These are phyloP conservation scores for Ypsolopha sequella DNA, from an alignment of 2,888 invertebrate genomes.

Conservation along the genomic window DNA sequence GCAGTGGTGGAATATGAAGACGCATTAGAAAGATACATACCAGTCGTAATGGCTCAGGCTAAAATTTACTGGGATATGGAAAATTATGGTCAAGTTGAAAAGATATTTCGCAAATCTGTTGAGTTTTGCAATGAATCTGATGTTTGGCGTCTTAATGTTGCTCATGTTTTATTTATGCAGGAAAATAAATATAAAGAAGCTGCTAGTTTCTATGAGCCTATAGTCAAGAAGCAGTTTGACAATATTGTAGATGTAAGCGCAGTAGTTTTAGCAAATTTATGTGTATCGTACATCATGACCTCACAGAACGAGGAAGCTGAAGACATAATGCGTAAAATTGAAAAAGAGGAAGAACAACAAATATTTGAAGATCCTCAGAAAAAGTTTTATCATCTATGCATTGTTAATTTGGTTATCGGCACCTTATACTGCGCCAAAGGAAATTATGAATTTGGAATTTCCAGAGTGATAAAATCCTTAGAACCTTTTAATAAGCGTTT, in stretches of 20 bases:
- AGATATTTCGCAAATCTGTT: conserved; percentile 95
- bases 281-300: conserved; percentile 99
- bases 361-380: conserved; percentile 93
- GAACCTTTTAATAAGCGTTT: conserved; percentile 95
- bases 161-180: conserved; percentile 99
- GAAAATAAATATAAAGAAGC: conserved; percentile 99
- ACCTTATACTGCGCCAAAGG: conserved; percentile 98
- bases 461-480: conserved; percentile 95
- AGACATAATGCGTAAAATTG: conserved; percentile 98
- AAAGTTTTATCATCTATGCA: conserved; percentile 96
- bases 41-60: conserved; percentile 99
- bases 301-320: conserved; percentile 99
- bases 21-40: conserved; percentile 91
- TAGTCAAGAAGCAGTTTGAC: conserved; percentile 94
- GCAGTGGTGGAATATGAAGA: conserved; percentile 94
- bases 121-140: conserved; percentile 99
- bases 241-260: conserved; percentile 96
- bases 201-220: conserved; percentile 97
- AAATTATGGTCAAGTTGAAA: conserved; percentile 96
- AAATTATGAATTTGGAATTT: conserved; percentile 98
- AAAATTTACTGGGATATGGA: conserved; percentile 99
- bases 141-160: conserved; percentile 97
- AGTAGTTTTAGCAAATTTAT: conserved; percentile 97
- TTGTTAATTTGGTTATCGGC: conserved; percentile 98
- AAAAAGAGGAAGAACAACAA: conserved; percentile 96